Evolutionary conservation across 2,888 invertebrate species (phyloP), one percentile per base, ranked within the genome.

Genomic region (Busseola fusca): DNA sequence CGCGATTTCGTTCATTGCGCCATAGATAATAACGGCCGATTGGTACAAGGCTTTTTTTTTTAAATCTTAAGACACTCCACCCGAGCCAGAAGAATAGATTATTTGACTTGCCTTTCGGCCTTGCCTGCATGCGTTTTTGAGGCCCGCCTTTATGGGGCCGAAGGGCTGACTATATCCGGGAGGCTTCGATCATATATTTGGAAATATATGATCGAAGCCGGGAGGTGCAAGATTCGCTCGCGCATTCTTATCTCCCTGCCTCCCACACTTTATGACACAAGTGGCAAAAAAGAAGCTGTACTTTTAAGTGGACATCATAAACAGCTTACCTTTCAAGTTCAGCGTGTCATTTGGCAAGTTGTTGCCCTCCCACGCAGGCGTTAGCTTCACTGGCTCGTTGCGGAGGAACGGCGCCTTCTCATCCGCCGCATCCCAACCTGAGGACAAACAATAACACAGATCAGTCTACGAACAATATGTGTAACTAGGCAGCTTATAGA

Each of bases 341-440:
- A 98, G 96, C 89, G 98, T 98, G 94, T 98, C 98, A 92, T 97
- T 97, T 69, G 98, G 97, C 87, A 97, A 96, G 93, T 98, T 98
- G 83, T 97, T 97, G 76, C 98, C 98, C 93, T 98, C 98, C 98
- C 98, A 98, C 71, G 98, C 98, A 18, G 98, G 98, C 68, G 98
- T 98, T 78, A 98, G 96, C 84, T 97, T 97, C 78, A 98, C 98
- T 64, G 98, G 98, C 93, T 97, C 97, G 84, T 96, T 94, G 84
- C 96, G 96, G 83, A 96, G 96, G 89, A 97, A 96, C 50, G 97
- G 97, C 73, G 96, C 94, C 89, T 96, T 96, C 90, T 97, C 97
- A 62, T 95, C 93, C 78, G 92, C 94, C 65, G 85, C 91, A 76
- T 93, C 94, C 94, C 95, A 95, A 78, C 95, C 95, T 96, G 89